Base-by-base conservation (phyloP, 2,888 invertebrate species). In the Geophilus truncorum region DNA sequence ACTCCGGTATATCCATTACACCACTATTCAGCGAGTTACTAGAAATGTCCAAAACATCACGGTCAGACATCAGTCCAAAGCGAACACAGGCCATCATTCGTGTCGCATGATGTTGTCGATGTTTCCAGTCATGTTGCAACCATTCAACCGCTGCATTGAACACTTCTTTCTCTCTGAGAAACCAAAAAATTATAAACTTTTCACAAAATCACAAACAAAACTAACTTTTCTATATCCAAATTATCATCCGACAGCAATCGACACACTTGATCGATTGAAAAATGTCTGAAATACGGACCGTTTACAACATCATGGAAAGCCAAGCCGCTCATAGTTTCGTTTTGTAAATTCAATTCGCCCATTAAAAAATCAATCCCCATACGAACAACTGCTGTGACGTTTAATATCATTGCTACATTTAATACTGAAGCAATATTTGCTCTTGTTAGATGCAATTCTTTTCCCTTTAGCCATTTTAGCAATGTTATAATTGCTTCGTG, bases 1-100 rank as follows among this genome's bases (percentile, higher is more conserved):
- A 77, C 18, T 28, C 77, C 15, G 77, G 32, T 21, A 34, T 34
- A 12, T 77, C 77, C 77, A 77, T 77, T 6, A 77, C 32, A 10
- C 5, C 10, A 3, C 7, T 12, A n/a, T n/a, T 77, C 15, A 10
- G 32, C 15, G 23, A 10, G 9, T n/a, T 15, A 18, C 18, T 23
- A 6, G 77, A 28, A 21, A 77, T 77, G 18, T 77, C 77, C 32
- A 77, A 34, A 28, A 77, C 15, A 32, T 77, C 77, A 15, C 77
- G 77, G 32, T 77, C 77, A 32, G 77, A 21, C 77, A 77, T 77
- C 7, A 77, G 32, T 12, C 77, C 77, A 77, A 77, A 77, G 7
- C 77, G 77, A 7, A 77, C 77, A n/a, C 77, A 77, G 2, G 9
- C 77, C 30, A 77, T 77, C 21, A 77, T 2, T 15, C n/a, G 4